Conservation (phyloP, 1,140 invertebrate species). For the Coptotermes formosanus region DNA sequence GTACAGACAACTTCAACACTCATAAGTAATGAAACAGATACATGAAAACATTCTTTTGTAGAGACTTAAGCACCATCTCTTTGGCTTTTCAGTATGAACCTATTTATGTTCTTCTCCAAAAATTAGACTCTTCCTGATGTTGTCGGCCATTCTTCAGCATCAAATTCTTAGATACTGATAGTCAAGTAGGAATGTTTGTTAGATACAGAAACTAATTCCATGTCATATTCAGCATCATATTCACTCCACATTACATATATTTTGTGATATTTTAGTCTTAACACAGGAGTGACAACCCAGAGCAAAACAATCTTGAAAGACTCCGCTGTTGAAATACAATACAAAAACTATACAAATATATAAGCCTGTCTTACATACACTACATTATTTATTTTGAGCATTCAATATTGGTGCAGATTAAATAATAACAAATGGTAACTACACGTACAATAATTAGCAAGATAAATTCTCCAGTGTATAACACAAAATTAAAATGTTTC, state of each 20-base stretch:
- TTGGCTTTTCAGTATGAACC: background rate
- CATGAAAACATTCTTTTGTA: background rate
- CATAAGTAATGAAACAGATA: background rate
- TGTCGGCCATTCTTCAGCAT: background rate
- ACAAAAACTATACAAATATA: background rate
- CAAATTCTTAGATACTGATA: background rate
- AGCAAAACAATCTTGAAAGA: background rate
- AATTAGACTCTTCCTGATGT: background rate
- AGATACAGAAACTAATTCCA: background rate
- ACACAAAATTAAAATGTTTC: background rate
- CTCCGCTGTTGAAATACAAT: background rate
- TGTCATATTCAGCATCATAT: background rate
- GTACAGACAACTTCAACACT: background rate
- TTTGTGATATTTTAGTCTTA: background rate
- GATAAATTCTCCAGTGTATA: background rate
- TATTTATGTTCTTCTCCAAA: background rate
- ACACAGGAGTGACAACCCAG: background rate
- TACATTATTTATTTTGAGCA: background rate
- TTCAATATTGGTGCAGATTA: background rate
- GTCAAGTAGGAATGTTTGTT: background rate
- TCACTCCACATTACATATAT: background rate
- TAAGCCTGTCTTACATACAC: slow-evolving; percentile 5
- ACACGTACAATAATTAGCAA: background rate
- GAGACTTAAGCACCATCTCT: background rate
- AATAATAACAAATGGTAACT: background rate